Evolutionary conservation across 2,888 invertebrate genomes (phyloP).

Genomic region (Lasioglossum malachurum): DNA sequence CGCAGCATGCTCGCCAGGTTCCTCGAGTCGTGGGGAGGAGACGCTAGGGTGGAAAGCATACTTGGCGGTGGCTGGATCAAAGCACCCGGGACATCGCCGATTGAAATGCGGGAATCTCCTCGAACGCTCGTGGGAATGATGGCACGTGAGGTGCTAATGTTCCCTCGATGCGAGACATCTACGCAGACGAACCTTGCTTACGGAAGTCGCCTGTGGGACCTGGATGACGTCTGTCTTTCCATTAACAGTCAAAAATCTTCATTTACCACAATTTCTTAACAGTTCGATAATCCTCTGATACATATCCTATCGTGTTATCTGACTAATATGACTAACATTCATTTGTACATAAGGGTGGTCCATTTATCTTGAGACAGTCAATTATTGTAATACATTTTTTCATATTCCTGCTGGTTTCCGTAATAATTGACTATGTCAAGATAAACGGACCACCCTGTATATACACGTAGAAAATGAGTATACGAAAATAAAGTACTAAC

Average conservation of each 20-base stretch:
- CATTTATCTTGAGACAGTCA: too few relatives aligned
- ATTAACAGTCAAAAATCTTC: neutral
- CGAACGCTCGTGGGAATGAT: slow-evolving; percentile 29
- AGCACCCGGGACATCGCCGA: slow-evolving; percentile 20
- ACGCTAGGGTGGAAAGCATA: slow-evolving; percentile 13
- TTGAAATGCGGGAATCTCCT: slow-evolving; percentile 33
- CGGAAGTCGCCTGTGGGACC: neutral
- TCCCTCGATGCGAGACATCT: neutral
- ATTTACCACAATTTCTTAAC: neutral
- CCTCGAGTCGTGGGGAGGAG: slow-evolving; percentile 11
- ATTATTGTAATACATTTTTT: too few relatives aligned
- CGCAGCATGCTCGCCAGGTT: neutral
- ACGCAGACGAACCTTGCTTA: slow-evolving; percentile 2
- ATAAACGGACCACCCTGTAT: too few relatives aligned
- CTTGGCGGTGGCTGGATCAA: slow-evolving; percentile 20
- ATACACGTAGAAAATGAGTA: too few relatives aligned
- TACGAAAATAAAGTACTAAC: too few relatives aligned
- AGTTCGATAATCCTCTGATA: too few relatives aligned
- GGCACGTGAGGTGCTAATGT: slow-evolving; percentile 27
- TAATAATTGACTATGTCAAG: too few relatives aligned
- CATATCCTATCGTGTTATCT: too few relatives aligned
- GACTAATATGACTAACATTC: too few relatives aligned
- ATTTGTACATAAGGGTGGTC: too few relatives aligned
- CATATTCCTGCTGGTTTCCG: too few relatives aligned
- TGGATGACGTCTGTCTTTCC: neutral